Base-by-base conservation (phyloP, 2,113 vertebrate genomes). In the Nothoprocta pentlandii region DNA sequence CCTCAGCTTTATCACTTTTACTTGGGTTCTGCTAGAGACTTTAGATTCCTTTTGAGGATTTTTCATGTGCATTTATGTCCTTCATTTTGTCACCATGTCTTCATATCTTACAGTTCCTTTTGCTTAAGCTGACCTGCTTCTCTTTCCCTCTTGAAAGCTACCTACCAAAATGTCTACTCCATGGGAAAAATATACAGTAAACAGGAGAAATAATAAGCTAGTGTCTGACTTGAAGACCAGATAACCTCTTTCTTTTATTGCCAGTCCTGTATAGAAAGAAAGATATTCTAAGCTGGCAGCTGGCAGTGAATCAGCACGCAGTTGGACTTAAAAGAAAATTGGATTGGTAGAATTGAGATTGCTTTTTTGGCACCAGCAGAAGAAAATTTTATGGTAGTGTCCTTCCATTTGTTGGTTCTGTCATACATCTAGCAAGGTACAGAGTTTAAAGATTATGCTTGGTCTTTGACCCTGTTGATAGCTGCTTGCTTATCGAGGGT, bases 41-140 rank as follows among this genome's bases (percentile, higher is more conserved):
- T 32, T 41, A 0, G 0, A 0, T 34, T 49, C n/a, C 22, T 16
- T 53, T 23, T 17, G 59, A 3, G 15, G 30, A 41, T 3, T 2
- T 71, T 58, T 22, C 44, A 32, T 46, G 39, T 5, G 0, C 2
- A 12, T 7, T 8, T 9, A n/a, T 11, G 15, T 61, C 36, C 30
- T 89, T 41, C 32, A 7, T 62, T 86, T 23, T 21, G 11, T n/a
- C 4, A 2, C 20, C 8, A 70, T 34, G 20, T 41, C 12, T 30
- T 70, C 19, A 6, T 63, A 12, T 25, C 41, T 34, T 0, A 0
- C 34, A 1, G 15, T 58, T 83, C 51, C 14, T 91, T 46, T 36
- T 62, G 41, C 9, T 25, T 58, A 53, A 42, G 14, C 19, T 16
- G 21, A 4, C 15, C 49, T 85, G 75, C 16, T 68, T 54, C 25